phyloP scores from a whole-genome alignment of 2,797 vertebrate genomes.

The Delichon dasypus region DNA sequence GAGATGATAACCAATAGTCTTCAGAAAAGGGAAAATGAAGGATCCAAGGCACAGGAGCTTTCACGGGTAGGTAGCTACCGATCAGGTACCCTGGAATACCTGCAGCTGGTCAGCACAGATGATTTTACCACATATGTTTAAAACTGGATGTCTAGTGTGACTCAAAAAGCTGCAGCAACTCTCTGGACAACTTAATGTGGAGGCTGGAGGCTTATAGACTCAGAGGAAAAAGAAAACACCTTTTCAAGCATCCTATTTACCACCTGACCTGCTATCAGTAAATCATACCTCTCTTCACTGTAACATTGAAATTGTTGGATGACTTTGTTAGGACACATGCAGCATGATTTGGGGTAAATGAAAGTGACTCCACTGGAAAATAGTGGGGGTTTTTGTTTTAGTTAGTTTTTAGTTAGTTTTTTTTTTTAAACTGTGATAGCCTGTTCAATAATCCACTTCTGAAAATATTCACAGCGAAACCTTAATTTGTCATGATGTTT shows the following conservation, averaged over 20 bases:
- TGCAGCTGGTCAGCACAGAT: slow-evolving; percentile 86
- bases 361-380: slow-evolving; percentile 16
- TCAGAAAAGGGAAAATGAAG: slow-evolving; percentile 75
- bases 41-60: slow-evolving; percentile 72
- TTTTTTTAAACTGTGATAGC: not conserved
- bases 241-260: not conserved
- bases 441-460: slow-evolving; percentile 10
- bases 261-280: not conserved
- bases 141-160: not conserved
- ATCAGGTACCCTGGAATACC: slow-evolving; percentile 85
- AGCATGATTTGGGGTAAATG: not conserved
- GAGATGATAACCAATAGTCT: slow-evolving; percentile 87
- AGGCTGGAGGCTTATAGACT: not conserved
- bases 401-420: not conserved
- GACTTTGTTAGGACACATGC: not conserved
- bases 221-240: not conserved
- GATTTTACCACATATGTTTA: slow-evolving; percentile 84
- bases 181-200: not conserved
- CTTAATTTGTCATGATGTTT: slow-evolving; percentile 35
- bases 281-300: not conserved
- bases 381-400: not conserved
- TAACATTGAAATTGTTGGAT: not conserved
- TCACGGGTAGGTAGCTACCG: slow-evolving; percentile 72
- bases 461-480: slow-evolving; percentile 11
- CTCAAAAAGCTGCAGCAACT: not conserved